Evolutionary conservation across 2,797 vertebrate species (phyloP), one percentile per base, ranked within the genome.

Genomic region (Pygocentrus nattereri): DNA sequence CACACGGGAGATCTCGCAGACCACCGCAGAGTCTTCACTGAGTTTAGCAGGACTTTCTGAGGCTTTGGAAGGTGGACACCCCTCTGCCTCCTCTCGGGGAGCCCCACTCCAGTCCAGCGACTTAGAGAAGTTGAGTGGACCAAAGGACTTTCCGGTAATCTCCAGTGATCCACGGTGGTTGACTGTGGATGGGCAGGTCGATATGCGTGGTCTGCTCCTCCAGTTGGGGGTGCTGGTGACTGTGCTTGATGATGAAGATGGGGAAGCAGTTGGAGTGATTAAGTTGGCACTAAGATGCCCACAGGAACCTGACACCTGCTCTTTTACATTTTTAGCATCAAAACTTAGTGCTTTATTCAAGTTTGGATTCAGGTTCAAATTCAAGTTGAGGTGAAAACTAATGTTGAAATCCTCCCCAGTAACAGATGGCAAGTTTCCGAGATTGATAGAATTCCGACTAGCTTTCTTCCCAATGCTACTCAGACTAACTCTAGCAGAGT

Each of bases 371-470:
- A 94, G 88, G 79, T 93, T 95, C n/a, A 95, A 87, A 88, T 94
- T 95, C 27, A 95, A 89, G 84, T 95, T 95, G n/a, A 95, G 88
- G 83, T 95, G 93, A 81, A 95, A 91, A 67, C 93, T 95, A 74
- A 95, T 94, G 78, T 91, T 95, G 77, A 95, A 65, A 83, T 95
- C 94, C 50, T 95, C 94, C 61, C 94, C 94, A 0, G 94, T 95
- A 21, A 93, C 90, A 6, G 95, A 95, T 5, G 95, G 94, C 52
- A 95, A 91, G 84, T 95, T 95, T 25, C 95, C 95, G 38, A 95
- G 90, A 84, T 95, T 95, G 85, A 95, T 95, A 10, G 95, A 95
- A 86, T 95, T 95, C 83, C 95, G 91, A n/a, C 89, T 94, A 49
- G 93, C 90, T 77, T 90, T 94, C 83, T 95, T 95, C 4, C 93